Evolutionary conservation across 2,797 vertebrate species (phyloP), one percentile per base, ranked within the genome.

Genomic region (Pantherophis alleghaniensis): DNA sequence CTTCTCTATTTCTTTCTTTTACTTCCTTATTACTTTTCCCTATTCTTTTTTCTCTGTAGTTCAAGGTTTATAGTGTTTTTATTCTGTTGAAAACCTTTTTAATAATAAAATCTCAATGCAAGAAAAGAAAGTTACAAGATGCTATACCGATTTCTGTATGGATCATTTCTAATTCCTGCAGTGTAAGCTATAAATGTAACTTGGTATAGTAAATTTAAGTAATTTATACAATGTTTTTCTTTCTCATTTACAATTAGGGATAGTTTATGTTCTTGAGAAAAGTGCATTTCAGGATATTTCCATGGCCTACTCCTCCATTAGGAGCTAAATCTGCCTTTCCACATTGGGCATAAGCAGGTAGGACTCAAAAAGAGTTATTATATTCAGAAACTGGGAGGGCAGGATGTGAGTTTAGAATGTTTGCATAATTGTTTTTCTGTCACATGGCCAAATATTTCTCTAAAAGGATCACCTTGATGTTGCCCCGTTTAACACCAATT

Each of bases 301-400:
- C 87, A n/a, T 63, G 63, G 86, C 7, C 90, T 28, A 2, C 7
- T 0, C 3, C 7, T 14, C 28, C 53, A 26, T 79, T 0, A 4
- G 57, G 61, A 61, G 7, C 18, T 0, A 0, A 18, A 92, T 37
- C 14, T 22, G 12, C 4, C 89, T 92, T 59, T 9, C 2, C 60
- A 87, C 91, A 86, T 12, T 66, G 6, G 57, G 32, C 0, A 26
- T 0, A 1, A 42, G 28, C 0, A 4, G 61, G n/a, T 59, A 93
- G 92, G 94, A 94, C 18, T 96, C 91, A 91, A 88, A 87, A 94
- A 57, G 94, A 96, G 92, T 87, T 89, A 90, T 89, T 92, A 10
- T 87, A 57, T 87, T 91, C 37, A 59, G 55, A n/a, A 51, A 37
- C 28, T 37, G 9, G 18, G 26, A 37, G 20, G 5, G 47, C 18